Conservation (phyloP, 2,888 invertebrate species). For the Unio delphinus region DNA sequence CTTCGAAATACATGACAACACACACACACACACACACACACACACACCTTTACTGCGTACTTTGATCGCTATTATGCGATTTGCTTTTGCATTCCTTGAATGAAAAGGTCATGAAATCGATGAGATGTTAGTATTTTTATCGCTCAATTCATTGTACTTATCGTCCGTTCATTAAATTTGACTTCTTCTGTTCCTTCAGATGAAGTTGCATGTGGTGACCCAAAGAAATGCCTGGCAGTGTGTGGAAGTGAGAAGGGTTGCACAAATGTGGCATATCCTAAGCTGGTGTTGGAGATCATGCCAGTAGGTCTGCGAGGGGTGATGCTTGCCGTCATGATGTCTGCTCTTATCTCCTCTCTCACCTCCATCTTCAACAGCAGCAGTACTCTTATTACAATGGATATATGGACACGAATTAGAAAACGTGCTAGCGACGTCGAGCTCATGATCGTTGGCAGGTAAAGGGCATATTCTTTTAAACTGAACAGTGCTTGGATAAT, state of each 20-base stretch:
- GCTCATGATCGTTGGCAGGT: slow-evolving; percentile 73
- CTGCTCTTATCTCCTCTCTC: slow-evolving; percentile 73
- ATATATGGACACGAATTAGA: slow-evolving; percentile 72
- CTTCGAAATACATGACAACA: no score
- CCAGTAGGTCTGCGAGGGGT: slow-evolving; percentile 72
- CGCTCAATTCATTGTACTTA: no score
- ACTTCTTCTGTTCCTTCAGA: slow-evolving; percentile 52
- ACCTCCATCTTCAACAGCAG: slow-evolving; percentile 74
- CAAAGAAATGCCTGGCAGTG: slow-evolving; percentile 67
- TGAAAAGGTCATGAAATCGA: no score
- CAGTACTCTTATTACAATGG: slow-evolving; percentile 74
- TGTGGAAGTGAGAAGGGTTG: slow-evolving; percentile 72
- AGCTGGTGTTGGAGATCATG: slow-evolving; percentile 72
- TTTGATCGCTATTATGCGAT: no score
- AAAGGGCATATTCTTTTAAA: not conserved
- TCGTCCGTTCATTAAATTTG: no score
- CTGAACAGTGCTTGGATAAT: no score
- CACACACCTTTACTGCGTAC: no score
- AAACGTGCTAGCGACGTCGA: slow-evolving; percentile 70
- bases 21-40: no score
- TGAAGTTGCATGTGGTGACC: slow-evolving; percentile 72
- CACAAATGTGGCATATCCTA: slow-evolving; percentile 74
- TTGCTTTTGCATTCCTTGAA: no score
- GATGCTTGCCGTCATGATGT: slow-evolving; percentile 75
- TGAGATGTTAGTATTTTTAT: no score